phyloP scores from a whole-genome alignment of 2,113 vertebrate genomes.

The Osmerus mordax region DNA sequence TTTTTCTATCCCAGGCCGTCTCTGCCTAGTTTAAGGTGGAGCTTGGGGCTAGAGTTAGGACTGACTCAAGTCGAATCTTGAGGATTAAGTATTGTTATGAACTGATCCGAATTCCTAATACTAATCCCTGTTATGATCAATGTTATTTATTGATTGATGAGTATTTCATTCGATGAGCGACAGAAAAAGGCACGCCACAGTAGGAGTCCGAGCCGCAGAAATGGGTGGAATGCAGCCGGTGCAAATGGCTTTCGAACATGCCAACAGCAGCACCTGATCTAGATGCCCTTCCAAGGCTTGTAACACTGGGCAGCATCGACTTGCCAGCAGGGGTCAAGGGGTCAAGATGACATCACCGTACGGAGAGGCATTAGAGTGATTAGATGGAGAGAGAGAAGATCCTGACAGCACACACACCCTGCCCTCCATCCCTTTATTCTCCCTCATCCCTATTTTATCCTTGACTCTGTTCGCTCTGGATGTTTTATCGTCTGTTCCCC shows the following conservation, averaged over 20 bases:
- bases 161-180: too few species aligned
- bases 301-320: conserved; percentile 32
- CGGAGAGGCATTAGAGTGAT: not conserved
- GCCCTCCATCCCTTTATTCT: conserved; percentile 6
- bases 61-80: conserved; percentile 44
- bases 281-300: not conserved
- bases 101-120: too few species aligned
- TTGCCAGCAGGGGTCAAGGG: conserved; percentile 50
- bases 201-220: too few species aligned
- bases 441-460: conserved; percentile 8
- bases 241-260: too few species aligned
- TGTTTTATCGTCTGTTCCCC: conserved; percentile 27
- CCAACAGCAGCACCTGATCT: too few species aligned
- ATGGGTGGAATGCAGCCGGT: too few species aligned
- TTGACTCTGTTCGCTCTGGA: conserved; percentile 16
- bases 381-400: conserved; percentile 16
- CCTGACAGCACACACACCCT: not conserved
- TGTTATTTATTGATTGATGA: too few species aligned
- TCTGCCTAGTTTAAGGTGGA: conserved; percentile 57
- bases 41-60: conserved; percentile 56
- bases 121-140: too few species aligned
- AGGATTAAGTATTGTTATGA: too few species aligned
- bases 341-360: conserved; percentile 42
- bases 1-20: conserved; percentile 39
- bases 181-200: too few species aligned